Conservation (phyloP, 2,113 vertebrate species). For the Lepus europaeus region DNA sequence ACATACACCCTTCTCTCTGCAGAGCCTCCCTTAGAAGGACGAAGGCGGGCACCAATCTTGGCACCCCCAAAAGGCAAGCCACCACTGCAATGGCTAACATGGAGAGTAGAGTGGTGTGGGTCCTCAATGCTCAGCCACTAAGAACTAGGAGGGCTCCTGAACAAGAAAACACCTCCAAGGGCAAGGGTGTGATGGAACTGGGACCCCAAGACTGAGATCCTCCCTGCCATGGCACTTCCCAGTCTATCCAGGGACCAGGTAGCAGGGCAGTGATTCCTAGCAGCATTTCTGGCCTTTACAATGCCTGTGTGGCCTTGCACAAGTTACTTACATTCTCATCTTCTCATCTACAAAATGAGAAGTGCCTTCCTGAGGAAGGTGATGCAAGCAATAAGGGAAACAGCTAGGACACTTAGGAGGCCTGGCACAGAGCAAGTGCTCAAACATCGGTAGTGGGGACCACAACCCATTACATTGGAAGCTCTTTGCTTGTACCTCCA, state of each 20-base stretch:
- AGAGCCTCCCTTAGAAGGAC: not conserved
- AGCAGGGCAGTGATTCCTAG: not conserved
- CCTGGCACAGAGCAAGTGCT: not conserved
- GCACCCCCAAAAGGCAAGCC: not conserved
- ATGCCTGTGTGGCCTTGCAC: not conserved
- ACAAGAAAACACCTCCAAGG: not conserved
- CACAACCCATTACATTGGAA: not conserved
- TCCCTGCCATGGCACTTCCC: not conserved
- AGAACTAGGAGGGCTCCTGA: not conserved
- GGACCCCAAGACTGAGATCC: not conserved
- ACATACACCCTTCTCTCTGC: not conserved
- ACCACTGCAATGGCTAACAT: not conserved
- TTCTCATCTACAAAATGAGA: not conserved
- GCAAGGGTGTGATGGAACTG: not conserved
- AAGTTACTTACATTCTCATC: not conserved
- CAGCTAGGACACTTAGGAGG: not conserved
- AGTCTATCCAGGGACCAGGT: not conserved
- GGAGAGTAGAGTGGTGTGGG: fast-evolving
- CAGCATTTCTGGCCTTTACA: not conserved
- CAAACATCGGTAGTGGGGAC: not conserved
- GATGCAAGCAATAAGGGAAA: not conserved
- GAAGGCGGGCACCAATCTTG: not conserved
- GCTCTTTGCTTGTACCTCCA: not conserved
- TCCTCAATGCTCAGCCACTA: not conserved
- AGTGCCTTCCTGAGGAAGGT: not conserved